phyloP scores from a whole-genome alignment of 1,140 invertebrate genomes.

The Heliconius eleuchia region DNA sequence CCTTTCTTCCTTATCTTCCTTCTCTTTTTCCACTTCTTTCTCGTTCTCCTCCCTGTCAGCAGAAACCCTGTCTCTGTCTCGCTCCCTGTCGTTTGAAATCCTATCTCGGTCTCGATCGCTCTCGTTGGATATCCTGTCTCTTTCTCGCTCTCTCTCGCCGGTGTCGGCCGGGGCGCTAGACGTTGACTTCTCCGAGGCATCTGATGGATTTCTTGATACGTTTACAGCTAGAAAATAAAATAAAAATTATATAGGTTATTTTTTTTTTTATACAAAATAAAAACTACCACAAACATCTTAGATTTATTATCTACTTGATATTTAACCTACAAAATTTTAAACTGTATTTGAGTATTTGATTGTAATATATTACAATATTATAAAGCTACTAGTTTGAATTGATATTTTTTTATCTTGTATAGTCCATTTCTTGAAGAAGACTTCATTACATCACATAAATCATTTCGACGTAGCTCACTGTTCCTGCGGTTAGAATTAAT shows the following conservation, averaged over 20 bases:
- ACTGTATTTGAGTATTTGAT: too few relatives aligned
- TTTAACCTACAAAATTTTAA: too few relatives aligned
- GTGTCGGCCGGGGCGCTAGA: constrained; percentile 42
- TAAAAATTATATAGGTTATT: neutral
- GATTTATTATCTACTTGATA: too few relatives aligned
- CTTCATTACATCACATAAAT: too few relatives aligned
- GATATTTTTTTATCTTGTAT: too few relatives aligned
- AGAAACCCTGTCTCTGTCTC: constrained; percentile 24
- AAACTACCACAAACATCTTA: too few relatives aligned
- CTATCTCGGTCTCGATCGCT: constrained; percentile 39
- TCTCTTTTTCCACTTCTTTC: constrained; percentile 35
- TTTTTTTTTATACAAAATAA: too few relatives aligned
- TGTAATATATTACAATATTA: too few relatives aligned
- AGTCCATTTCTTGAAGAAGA: too few relatives aligned
- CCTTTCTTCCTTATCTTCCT: neutral
- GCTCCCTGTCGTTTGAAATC: constrained; percentile 36
- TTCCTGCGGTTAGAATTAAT: too few relatives aligned
- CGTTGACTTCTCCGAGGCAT: constrained; percentile 65
- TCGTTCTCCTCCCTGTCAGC: constrained; percentile 44
- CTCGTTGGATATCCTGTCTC: constrained; percentile 19
- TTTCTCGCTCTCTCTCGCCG: constrained; percentile 24
- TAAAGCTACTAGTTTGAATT: too few relatives aligned
- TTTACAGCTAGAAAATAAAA: constrained; percentile 50
- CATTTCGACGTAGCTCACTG: too few relatives aligned
- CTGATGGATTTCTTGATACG: constrained; percentile 69